Evolutionary conservation across 2,797 vertebrate species (phyloP).

Genomic region (Ctenochaetus hawaiiensis): DNA sequence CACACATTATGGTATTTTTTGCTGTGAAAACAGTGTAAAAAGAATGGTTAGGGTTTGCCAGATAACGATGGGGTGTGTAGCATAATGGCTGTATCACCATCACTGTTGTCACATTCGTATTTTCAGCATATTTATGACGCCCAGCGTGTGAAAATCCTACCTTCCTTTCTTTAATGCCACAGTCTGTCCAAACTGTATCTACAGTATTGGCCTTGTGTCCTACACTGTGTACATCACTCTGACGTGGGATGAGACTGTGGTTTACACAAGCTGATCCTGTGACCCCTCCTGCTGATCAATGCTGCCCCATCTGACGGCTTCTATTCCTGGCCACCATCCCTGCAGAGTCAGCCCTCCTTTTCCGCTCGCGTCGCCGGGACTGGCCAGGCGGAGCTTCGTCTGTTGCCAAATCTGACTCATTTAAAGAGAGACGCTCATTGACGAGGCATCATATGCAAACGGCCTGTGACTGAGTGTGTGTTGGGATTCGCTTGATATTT

Average conservation of each 20-base stretch:
- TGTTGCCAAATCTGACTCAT: constrained; percentile 67
- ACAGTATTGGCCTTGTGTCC: constrained; percentile 14
- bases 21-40: not conserved
- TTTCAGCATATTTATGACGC: not conserved
- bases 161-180: not conserved
- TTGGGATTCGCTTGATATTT: not conserved
- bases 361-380: constrained; percentile 62
- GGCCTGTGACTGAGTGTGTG: constrained; percentile 8
- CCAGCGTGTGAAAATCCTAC: not conserved
- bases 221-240: constrained; percentile 26
- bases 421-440: constrained; percentile 33
- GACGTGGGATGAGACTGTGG: constrained; percentile 32
- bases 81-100: no score
- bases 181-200: not conserved
- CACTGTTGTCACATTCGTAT: not conserved
- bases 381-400: constrained; percentile 41
- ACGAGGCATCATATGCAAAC: constrained; percentile 17
- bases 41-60: not conserved
- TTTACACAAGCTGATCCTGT: constrained; percentile 51
- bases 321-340: constrained; percentile 74
- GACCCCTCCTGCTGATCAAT: constrained; percentile 75
- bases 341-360: constrained; percentile 69
- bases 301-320: constrained; percentile 71
- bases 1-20: not conserved
- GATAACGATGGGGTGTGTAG: not conserved